These are phyloP conservation scores for Ovis canadensis DNA, from an alignment of 2,113 vertebrate genomes.

Conservation along the genomic window DNA sequence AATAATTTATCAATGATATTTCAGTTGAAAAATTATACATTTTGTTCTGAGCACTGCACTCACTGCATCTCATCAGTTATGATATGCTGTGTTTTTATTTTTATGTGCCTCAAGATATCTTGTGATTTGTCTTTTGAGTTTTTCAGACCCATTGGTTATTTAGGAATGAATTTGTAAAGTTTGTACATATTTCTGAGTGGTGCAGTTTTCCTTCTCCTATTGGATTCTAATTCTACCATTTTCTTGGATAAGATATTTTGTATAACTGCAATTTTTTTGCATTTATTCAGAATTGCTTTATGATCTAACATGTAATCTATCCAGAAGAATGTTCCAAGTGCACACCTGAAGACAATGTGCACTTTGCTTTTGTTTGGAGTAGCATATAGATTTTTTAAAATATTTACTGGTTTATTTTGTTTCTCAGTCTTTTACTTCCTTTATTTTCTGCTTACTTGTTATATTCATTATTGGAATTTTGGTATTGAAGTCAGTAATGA, in stretches of 20 bases:
- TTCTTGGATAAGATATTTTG: neutral
- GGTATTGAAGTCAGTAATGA: neutral
- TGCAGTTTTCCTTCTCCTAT: neutral
- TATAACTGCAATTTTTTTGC: neutral
- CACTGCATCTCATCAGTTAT: too few species aligned
- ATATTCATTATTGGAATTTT: neutral
- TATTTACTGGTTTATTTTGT: neutral
- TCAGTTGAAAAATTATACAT: neutral
- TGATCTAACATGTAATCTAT: neutral
- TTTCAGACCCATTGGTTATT: neutral
- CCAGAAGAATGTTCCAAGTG: neutral
- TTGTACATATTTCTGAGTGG: neutral
- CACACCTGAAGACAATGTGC: neutral
- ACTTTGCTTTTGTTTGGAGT: neutral
- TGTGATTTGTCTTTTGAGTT: too few species aligned
- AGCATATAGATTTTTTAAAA: neutral
- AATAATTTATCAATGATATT: too few species aligned
- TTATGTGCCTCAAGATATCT: too few species aligned
- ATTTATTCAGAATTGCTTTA: neutral
- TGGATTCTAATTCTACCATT: neutral
- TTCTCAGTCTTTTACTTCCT: neutral
- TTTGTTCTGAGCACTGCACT: neutral
- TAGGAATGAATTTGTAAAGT: neutral
- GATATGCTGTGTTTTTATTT: too few species aligned
- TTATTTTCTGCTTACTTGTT: neutral